Conservation (phyloP, 2,888 invertebrate genomes). For the Latheticus oryzae region DNA sequence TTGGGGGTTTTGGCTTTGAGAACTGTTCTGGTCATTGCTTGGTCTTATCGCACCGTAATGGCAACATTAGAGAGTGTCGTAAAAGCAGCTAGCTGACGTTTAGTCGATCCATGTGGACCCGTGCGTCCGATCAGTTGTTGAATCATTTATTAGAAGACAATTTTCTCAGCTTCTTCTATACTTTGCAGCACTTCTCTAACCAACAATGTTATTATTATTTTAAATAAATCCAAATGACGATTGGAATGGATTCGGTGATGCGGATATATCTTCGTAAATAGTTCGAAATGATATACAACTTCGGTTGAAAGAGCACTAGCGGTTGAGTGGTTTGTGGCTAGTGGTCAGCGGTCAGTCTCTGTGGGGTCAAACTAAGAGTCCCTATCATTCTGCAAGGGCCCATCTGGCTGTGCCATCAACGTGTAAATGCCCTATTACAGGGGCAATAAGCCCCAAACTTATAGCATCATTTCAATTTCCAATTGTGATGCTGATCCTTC, state of each 20-base stretch:
- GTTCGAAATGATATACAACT: constrained; percentile 23
- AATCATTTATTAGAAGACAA: constrained; percentile 64
- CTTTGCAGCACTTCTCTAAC: no score
- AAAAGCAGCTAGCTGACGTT: constrained; percentile 57
- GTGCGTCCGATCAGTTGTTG: constrained; percentile 57
- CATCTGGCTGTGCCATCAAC: constrained; percentile 60
- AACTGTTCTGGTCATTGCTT: constrained; percentile 52
- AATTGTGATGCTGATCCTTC: constrained; percentile 62
- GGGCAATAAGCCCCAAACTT: constrained; percentile 62
- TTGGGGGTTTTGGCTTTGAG: constrained; percentile 45
- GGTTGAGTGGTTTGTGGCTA: constrained; percentile 36
- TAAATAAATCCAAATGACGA: constrained; percentile 6
- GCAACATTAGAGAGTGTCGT: constrained; percentile 61
- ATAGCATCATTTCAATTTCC: constrained; percentile 65
- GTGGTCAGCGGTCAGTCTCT: constrained; percentile 43
- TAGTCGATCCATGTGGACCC: constrained; percentile 46
- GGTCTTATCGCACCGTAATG: constrained; percentile 63
- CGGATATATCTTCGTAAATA: constrained; percentile 12
- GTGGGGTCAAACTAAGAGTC: constrained; percentile 42
- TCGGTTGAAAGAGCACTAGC: constrained; percentile 19
- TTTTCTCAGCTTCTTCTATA: no score
- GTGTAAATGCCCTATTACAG: constrained; percentile 64
- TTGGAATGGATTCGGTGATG: constrained; percentile 4
- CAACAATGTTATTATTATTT: constrained; percentile 19
- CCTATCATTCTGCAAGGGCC: constrained; percentile 49